These are phyloP conservation scores for Hippotragus niger DNA, from an alignment of 2,113 vertebrate species.

Conservation along the genomic window DNA sequence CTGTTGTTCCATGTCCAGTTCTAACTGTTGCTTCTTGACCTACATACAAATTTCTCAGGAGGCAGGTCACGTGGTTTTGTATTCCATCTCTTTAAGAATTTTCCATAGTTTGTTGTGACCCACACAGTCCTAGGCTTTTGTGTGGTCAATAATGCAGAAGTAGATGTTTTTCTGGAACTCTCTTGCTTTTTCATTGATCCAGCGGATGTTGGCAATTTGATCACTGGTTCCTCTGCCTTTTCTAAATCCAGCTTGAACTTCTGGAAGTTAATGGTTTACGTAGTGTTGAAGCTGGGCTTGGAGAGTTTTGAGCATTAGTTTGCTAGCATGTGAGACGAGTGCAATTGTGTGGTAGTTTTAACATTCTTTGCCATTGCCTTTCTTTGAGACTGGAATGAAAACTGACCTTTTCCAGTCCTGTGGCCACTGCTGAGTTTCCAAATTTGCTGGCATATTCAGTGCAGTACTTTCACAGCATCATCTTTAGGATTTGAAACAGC, in stretches of 20 bases:
- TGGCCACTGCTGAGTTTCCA: neutral
- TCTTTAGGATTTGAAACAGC: neutral
- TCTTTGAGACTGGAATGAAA: neutral
- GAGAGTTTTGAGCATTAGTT: neutral
- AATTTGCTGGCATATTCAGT: neutral
- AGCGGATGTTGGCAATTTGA: neutral
- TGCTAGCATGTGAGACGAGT: neutral
- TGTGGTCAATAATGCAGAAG: neutral
- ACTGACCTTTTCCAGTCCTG: neutral
- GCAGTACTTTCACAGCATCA: neutral
- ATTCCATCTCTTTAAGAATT: neutral
- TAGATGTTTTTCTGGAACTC: neutral
- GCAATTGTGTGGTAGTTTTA: neutral
- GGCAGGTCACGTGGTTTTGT: neutral
- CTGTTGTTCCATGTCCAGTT: neutral
- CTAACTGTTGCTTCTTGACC: neutral
- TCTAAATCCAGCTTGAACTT: neutral
- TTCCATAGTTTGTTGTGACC: neutral
- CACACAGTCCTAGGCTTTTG: neutral
- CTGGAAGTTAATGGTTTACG: neutral
- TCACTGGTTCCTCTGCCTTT: neutral
- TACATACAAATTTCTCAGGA: neutral
- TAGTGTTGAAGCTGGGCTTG: neutral
- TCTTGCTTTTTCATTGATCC: neutral
- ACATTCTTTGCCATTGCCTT: neutral